Conservation (phyloP, 2,888 invertebrate genomes). For the Teleiodes luculella region DNA sequence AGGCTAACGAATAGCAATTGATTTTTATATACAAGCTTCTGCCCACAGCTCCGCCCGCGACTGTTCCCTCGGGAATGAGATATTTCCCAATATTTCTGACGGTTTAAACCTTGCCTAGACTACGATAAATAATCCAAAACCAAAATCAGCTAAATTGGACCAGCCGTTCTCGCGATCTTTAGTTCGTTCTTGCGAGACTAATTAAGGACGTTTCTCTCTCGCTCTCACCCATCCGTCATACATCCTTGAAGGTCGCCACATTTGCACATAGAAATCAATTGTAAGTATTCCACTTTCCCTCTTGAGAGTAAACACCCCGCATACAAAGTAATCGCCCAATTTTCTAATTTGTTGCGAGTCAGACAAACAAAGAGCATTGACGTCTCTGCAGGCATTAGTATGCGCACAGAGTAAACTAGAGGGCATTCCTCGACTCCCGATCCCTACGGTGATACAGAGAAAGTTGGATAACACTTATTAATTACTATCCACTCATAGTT, state of each 20-base stretch:
- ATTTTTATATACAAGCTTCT: too few relatives aligned
- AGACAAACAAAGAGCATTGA: conserved; percentile 34
- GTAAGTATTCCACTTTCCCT: conserved; percentile 24
- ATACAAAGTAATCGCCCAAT: conserved; percentile 47
- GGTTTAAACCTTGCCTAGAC: too few relatives aligned
- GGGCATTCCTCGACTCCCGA: conserved; percentile 44
- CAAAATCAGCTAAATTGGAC: too few relatives aligned
- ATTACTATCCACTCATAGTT: not conserved
- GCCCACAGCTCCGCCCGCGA: too few relatives aligned
- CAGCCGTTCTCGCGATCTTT: too few relatives aligned
- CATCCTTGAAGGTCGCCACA: not conserved
- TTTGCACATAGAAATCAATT: conserved; percentile 9
- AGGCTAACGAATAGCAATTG: too few relatives aligned
- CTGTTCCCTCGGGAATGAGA: too few relatives aligned
- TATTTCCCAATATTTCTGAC: too few relatives aligned
- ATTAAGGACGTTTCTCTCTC: too few relatives aligned
- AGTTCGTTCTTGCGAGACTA: too few relatives aligned
- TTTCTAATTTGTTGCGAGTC: conserved; percentile 47
- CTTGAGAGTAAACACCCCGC: conserved; percentile 27
- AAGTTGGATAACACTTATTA: conserved; percentile 49
- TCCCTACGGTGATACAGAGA: conserved; percentile 55
- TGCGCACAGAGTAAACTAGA: conserved; percentile 40
- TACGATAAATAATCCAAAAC: too few relatives aligned
- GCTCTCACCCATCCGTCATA: conserved; percentile 4
- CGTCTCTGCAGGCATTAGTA: conserved; percentile 46